These are phyloP conservation scores for Dioctria rufipes DNA, from an alignment of 2,888 invertebrate species.

Conservation along the genomic window DNA sequence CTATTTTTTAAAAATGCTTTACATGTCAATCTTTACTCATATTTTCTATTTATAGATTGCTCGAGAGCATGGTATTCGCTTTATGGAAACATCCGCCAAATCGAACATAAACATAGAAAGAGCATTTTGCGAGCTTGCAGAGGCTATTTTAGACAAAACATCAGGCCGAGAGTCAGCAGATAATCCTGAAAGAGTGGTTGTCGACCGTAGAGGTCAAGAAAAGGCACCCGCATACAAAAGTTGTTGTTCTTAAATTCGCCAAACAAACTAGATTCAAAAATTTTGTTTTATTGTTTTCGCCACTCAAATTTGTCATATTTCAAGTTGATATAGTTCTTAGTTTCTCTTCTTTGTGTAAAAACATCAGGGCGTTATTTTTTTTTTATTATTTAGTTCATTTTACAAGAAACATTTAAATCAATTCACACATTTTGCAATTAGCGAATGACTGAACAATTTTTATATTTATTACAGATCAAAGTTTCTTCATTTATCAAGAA, in stretches of 20 bases:
- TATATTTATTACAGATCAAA: conserved; percentile 34
- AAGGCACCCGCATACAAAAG: conserved; percentile 70
- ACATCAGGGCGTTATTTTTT: conserved; percentile 5
- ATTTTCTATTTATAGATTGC: conserved; percentile 81
- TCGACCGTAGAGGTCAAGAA: conserved; percentile 78
- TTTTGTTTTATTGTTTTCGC: conserved; percentile 43
- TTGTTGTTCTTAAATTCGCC: conserved; percentile 69
- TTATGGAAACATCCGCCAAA: conserved; percentile 99
- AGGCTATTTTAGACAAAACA: conserved; percentile 94
- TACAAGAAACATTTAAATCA: conserved; percentile 28
- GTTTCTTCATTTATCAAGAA: conserved; percentile 9
- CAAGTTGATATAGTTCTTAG: conserved; percentile 33
- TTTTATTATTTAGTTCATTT: not conserved
- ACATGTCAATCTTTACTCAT: conserved; percentile 10
- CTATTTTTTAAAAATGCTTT: no score
- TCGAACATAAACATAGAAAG: conserved; percentile 96
- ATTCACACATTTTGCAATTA: conserved; percentile 45
- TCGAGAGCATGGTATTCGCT: conserved; percentile 93
- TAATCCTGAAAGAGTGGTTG: conserved; percentile 79
- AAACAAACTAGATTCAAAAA: conserved; percentile 36
- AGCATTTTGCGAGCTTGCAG: conserved; percentile 94
- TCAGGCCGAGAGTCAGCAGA: conserved; percentile 86
- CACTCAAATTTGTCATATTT: conserved; percentile 23
- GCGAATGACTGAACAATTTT: conserved; percentile 47
- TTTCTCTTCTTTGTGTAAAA: conserved; percentile 17